These are phyloP conservation scores for Meteorus cinctellus DNA, from an alignment of 2,888 invertebrate genomes.

Conservation along the genomic window DNA sequence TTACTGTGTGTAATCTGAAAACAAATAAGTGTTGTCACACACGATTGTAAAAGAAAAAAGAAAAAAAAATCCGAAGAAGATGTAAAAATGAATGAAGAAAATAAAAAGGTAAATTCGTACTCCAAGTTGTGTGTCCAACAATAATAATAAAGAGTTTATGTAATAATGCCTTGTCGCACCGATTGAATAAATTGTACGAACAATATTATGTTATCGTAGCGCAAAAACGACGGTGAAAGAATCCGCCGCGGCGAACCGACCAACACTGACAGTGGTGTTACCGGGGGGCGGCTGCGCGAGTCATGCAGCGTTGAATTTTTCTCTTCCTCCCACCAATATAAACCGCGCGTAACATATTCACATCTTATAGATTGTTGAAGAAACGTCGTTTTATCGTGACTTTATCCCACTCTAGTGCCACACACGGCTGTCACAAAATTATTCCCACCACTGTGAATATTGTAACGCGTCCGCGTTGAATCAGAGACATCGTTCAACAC, in stretches of 20 bases:
- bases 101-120: no score
- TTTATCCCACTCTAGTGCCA: slow-evolving; percentile 30
- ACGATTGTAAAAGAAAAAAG: not conserved
- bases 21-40: no score
- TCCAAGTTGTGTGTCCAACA: not conserved
- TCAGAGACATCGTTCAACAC: slow-evolving; percentile 21
- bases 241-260: slow-evolving; percentile 66
- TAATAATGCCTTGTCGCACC: not conserved
- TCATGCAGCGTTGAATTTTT: slow-evolving; percentile 23
- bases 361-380: not conserved
- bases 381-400: slow-evolving; percentile 30
- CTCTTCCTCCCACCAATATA: slow-evolving; percentile 15
- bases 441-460: slow-evolving; percentile 16
- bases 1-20: no score
- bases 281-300: slow-evolving; percentile 69
- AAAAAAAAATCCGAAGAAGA: not conserved
- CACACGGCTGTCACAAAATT: slow-evolving; percentile 30
- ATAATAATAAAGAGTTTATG: not conserved
- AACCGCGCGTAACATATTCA: slow-evolving; percentile 57
- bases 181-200: slow-evolving; percentile 11
- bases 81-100: not conserved
- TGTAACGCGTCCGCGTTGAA: not conserved
- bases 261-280: slow-evolving; percentile 63
- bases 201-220: slow-evolving; percentile 3
- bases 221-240: slow-evolving; percentile 49